These are phyloP conservation scores for Hirtodrosophila trivittata DNA, from an alignment of 2,888 invertebrate species.

Conservation along the genomic window DNA sequence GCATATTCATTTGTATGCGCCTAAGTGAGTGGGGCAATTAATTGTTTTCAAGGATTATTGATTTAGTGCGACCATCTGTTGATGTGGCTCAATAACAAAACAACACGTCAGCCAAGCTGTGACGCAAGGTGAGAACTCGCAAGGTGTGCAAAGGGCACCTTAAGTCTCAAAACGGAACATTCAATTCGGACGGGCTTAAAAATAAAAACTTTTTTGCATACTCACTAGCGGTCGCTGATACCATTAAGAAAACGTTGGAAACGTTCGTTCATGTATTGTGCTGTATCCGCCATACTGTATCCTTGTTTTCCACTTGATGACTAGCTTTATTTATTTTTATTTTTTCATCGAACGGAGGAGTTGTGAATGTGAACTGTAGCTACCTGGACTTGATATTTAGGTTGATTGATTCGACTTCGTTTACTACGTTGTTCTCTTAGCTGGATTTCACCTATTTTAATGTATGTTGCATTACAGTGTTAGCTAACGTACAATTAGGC, in stretches of 20 bases:
- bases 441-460: conserved; percentile 39
- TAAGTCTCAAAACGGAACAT: not conserved
- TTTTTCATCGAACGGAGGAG: conserved; percentile 73
- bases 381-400: conserved; percentile 12
- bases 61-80: conserved; percentile 69
- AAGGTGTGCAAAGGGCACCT: not conserved
- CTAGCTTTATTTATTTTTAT: conserved; percentile 22
- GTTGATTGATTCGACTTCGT: conserved; percentile 39
- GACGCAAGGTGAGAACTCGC: conserved; percentile 6
- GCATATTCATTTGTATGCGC: not conserved
- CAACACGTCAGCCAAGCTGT: conserved; percentile 65
- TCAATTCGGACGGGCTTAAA: not conserved
- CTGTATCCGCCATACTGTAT: conserved; percentile 64
- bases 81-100: conserved; percentile 83
- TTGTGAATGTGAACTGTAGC: conserved; percentile 39
- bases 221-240: conserved; percentile 82
- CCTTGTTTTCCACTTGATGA: conserved; percentile 25
- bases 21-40: conserved; percentile 2
- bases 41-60: conserved; percentile 64
- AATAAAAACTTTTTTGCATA: conserved; percentile 33
- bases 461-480: conserved; percentile 58
- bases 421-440: conserved; percentile 46
- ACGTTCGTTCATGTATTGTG: conserved; percentile 58
- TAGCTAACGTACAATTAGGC: conserved; percentile 9
- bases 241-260: conserved; percentile 78